Base-by-base conservation (phyloP, 2,888 invertebrate species). In the Dryococelus australis region DNA sequence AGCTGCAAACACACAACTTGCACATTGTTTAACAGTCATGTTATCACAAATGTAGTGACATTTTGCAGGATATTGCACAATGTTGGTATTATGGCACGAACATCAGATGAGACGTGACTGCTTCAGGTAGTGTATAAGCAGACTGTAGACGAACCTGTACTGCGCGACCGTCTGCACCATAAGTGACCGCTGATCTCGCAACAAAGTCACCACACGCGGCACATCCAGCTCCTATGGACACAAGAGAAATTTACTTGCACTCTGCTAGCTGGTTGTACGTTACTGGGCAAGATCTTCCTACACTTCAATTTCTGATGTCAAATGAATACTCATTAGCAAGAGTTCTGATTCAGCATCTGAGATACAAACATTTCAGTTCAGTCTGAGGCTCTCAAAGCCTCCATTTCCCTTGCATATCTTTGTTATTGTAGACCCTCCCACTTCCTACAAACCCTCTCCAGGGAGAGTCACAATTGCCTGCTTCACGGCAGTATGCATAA, bases 81-180 rank as follows among this genome's bases (percentile, higher is more conserved):
- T n/a, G n/a, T 9, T n/a, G n/a, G n/a, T 65, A 20, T 20, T 65
- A 83, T 83, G 83, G 83, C 86, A 43, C 51, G 47, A 27, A 53
- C 3, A 8, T 93, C 93, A 98, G 91, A 98, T 98, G 90, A 98
- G 95, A 90, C 98, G 93, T 84, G 97, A 97, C 91, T 97, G 96
- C 91, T 97, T 97, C 90, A 98, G 93, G 93, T 98, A 98, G 91
- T 96, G 96, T 88, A 97, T 95, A 83, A 98, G 94, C 86, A 98
- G 94, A 90, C 96, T 95, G 92, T 98, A 97, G 85, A 98, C 95
- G 92, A 98, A 98, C 92, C 96, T 95, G 93, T 98, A 98, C 92
- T 98, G 98, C 88, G 97, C 96, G 89, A 97, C 95, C 87, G 97
- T 97, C 92, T 97, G 97, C 88, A 98, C 96, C 93, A 98, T 95